phyloP scores from a whole-genome alignment of 2,888 invertebrate species.

The Clitarchus hookeri region DNA sequence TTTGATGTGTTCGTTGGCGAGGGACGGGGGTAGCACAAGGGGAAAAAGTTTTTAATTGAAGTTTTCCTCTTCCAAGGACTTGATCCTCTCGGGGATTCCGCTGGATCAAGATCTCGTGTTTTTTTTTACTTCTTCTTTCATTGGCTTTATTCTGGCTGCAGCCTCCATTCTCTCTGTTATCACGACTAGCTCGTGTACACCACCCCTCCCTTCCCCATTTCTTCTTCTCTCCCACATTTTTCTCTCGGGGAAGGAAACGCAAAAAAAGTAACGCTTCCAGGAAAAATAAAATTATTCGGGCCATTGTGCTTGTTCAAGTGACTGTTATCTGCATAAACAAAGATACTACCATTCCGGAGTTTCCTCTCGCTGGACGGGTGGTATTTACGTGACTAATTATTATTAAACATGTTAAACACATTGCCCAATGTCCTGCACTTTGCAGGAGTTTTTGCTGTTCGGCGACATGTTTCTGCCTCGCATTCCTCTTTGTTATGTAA shows the following conservation, averaged over 20 bases:
- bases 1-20: constrained; percentile 12
- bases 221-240: neutral
- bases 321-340: neutral
- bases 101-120: constrained; percentile 20
- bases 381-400: neutral
- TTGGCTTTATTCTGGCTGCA: constrained; percentile 2
- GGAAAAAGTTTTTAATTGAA: constrained; percentile 44
- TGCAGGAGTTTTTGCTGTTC: neutral
- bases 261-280: constrained; percentile 2
- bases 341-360: neutral
- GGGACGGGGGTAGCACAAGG: constrained; percentile 31
- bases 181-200: constrained; percentile 2
- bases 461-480: neutral
- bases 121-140: constrained; percentile 18
- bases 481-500: neutral
- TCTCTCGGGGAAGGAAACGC: neutral
- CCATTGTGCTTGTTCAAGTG: constrained; percentile 8
- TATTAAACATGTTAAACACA: neutral
- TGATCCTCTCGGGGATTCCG: constrained; percentile 24
- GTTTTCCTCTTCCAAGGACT: constrained; percentile 39
- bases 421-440: neutral
- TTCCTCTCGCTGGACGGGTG: neutral
- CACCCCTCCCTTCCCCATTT: neutral
- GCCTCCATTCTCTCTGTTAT: constrained; percentile 4
- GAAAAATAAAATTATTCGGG: constrained; percentile 3